Base-by-base conservation (phyloP, 2,888 invertebrate genomes). In the Heteromurus nitidus region DNA sequence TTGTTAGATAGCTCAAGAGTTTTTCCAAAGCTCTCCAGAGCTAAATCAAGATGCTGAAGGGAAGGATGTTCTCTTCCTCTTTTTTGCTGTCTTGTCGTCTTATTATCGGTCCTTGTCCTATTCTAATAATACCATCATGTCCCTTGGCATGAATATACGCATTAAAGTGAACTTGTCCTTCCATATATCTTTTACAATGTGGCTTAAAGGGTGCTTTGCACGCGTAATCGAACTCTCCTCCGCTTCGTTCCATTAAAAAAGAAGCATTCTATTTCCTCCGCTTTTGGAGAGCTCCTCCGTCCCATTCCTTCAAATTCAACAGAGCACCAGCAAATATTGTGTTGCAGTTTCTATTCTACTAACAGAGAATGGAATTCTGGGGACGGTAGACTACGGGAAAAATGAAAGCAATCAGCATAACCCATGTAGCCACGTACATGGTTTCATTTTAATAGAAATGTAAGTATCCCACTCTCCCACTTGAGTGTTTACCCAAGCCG, bases 391-490 rank as follows among this genome's bases (percentile, higher is more conserved):
- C 22, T 16, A 11, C n/a, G 22, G n/a, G 26, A 26, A 64, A 64
- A 26, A 30, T 22, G 64, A 64, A 36, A 36, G 64, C 5, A 36
- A 36, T 36, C 64, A 64, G 42, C 64, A 22, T n/a, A n/a, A n/a
- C n/a, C n/a, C n/a, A n/a, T n/a, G n/a, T n/a, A n/a, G n/a, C n/a
- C n/a, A n/a, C n/a, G n/a, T n/a, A n/a, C 64, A 30, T 64, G 42
- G 70, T 58, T 26, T 70, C 58, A 26, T 69, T 69, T 69, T 69
- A 69, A 69, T 55, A 70, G 36, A 70, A 70, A 31, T 47, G 28
- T 69, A 13, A 24, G 26, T 36, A 55, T 42, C 58, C 36, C n/a
- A n/a, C n/a, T n/a, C n/a, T n/a, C n/a, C 7, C 42, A 44, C 70
- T 58, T 26, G 24, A 70, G 42, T 70, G 70, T 70, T 70, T 44